Percentiles rank a stretch among this genome's conserved stretches.
These are phyloP conservation scores for Hoplostethus mediterraneus DNA, from an alignment of 2,797 vertebrate species.

Conservation along the genomic window DNA sequence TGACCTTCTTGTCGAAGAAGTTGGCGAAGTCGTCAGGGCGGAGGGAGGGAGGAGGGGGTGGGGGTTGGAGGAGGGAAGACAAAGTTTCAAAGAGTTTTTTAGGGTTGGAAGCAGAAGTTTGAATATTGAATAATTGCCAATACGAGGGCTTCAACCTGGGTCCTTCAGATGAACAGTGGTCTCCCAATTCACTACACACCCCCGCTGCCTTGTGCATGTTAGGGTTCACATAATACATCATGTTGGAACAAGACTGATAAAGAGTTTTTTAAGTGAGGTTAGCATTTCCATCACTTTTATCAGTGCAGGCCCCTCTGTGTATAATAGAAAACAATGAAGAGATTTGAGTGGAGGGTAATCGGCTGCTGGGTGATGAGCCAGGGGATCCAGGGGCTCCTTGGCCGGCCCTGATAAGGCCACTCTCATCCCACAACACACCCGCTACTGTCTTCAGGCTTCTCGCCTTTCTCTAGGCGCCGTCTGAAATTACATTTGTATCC, in stretches of 20 bases:
- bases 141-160: background rate
- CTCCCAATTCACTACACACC: background rate
- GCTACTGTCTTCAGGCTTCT: slow-evolving; percentile 50
- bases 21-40: too few species aligned
- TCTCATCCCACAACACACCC: slow-evolving; percentile 59
- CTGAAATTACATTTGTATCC: slow-evolving; percentile 59
- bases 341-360: slow-evolving; percentile 65
- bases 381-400: slow-evolving; percentile 70
- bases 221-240: too few species aligned
- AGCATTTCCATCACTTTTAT: slow-evolving; percentile 61
- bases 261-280: background rate
- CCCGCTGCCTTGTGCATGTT: background rate
- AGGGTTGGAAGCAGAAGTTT: too few species aligned
- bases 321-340: slow-evolving; percentile 61
- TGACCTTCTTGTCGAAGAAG: too few species aligned
- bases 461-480: slow-evolving; percentile 18
- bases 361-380: slow-evolving; percentile 66
- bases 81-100: too few species aligned
- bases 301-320: slow-evolving; percentile 30
- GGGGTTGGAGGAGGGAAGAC: too few species aligned
- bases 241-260: too few species aligned
- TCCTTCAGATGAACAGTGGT: background rate
- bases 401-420: slow-evolving; percentile 67
- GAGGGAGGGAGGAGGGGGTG: too few species aligned
- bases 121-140: too few species aligned